Percentiles rank a stretch among this genome's conserved stretches.
Conservation (phyloP, 1,140 invertebrate genomes). For the Lamellibrachia luymesi region DNA sequence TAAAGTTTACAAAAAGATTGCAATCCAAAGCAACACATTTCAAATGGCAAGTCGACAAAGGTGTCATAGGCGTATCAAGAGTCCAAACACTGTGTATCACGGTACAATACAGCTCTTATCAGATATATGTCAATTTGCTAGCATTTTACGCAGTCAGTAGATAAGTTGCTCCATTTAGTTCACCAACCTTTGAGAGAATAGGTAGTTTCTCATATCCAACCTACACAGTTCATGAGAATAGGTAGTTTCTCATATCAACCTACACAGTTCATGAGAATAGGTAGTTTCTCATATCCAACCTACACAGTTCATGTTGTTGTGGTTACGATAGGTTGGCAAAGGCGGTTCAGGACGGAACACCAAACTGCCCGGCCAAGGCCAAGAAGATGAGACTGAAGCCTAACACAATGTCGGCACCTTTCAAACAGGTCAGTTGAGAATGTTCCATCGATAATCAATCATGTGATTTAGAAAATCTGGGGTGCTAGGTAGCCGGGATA, state of each 20-base stretch:
- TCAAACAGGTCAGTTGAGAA: slow-evolving; percentile 25
- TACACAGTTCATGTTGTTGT: background rate
- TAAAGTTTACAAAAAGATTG: too few relatives aligned
- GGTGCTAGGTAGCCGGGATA: too few relatives aligned
- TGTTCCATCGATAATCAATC: too few relatives aligned
- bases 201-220: background rate
- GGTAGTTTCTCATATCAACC: background rate
- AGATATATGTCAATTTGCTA: too few relatives aligned
- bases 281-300: background rate
- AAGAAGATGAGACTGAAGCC: slow-evolving; percentile 53
- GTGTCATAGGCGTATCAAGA: too few relatives aligned
- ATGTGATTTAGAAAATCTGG: too few relatives aligned
- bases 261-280: background rate
- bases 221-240: background rate
- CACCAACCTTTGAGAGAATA: background rate
- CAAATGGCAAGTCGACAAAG: too few relatives aligned
- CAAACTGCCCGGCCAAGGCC: slow-evolving; percentile 16
- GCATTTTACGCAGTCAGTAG: too few relatives aligned
- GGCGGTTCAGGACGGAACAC: slow-evolving; percentile 22
- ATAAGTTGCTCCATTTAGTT: too few relatives aligned
- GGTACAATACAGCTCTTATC: too few relatives aligned
- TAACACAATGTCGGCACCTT: slow-evolving; percentile 29
- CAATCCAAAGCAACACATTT: background rate
- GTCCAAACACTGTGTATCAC: too few relatives aligned
- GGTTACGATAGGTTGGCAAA: slow-evolving; percentile 18